These are phyloP conservation scores for Phylloscopus trochilus DNA, from an alignment of 2,113 vertebrate species.

Conservation along the genomic window DNA sequence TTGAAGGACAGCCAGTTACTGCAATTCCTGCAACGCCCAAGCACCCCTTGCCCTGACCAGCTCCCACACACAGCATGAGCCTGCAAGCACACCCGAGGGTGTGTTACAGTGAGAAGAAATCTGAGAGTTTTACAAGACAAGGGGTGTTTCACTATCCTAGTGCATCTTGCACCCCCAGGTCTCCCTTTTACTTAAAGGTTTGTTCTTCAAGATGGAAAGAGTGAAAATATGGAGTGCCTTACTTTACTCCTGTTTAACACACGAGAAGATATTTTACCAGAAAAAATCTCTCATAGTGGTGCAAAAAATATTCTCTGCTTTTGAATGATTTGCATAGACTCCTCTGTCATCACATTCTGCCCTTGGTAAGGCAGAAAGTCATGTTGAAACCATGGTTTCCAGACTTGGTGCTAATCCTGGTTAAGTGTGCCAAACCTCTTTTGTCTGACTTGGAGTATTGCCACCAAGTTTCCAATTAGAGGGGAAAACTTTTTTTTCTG, in stretches of 20 bases:
- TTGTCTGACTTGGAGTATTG: constrained; percentile 40
- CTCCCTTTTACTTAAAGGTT: neutral
- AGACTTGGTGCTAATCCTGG: constrained; percentile 29
- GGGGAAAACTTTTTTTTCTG: neutral
- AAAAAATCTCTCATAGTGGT: neutral
- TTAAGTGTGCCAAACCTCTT: constrained; percentile 28
- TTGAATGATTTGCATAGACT: neutral
- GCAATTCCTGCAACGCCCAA: neutral
- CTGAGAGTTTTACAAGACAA: neutral
- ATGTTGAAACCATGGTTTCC: neutral
- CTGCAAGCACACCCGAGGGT: neutral
- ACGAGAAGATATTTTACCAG: neutral
- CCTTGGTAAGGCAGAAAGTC: constrained; percentile 15
- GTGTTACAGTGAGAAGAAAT: no score
- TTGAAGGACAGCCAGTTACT: neutral
- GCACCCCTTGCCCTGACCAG: neutral
- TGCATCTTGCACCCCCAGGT: neutral
- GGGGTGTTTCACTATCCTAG: neutral
- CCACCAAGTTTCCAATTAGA: constrained; percentile 39
- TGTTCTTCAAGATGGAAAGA: neutral
- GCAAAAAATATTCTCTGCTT: neutral
- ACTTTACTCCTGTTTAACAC: neutral
- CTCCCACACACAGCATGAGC: rapidly evolving
- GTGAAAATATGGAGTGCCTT: neutral
- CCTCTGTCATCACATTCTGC: neutral